Base-by-base conservation (phyloP, 2,113 vertebrate species). In the Pardalotus punctatus region DNA sequence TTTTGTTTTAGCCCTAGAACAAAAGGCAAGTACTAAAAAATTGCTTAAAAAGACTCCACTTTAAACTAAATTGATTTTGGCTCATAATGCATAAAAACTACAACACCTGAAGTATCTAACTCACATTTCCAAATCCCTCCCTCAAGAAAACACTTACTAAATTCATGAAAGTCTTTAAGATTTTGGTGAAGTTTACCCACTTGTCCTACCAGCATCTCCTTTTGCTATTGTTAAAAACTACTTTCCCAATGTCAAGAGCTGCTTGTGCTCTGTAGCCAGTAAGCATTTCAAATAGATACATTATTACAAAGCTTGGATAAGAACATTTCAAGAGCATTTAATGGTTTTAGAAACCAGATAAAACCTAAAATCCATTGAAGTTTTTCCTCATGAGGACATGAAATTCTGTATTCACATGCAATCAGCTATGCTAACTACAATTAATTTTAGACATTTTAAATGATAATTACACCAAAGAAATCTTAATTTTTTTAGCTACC, bases 401-500 rank as follows among this genome's bases (percentile, higher is more conserved):
- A 91, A 93, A 80, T 65, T 58, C 57, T 58, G 29, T 33, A 57
- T 77, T 76, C 43, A 24, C 27, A 65, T 4, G 35, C 61, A 31
- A 67, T 56, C n/a, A 77, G 72, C 54, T 79, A 48, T 3, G 3
- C 51, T 73, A 94, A 81, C 56, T 78, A 28, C 24, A 64, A n/a
- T 58, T 83, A 51, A 76, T 58, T 38, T 69, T 29, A 35, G 36
- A 20, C 33, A 92, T 57, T 86, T 84, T 61, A 86, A 74, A 86
- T 86, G 0, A 88, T 54, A 88, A 81, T 57, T 76, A 69, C 17
- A 40, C 22, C 38, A 69, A 71, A 92, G 17, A 73, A 36, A 83
- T 45, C 87, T 69, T 60, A 57, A 33, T 36, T 51, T 62, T 94
- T 94, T 94, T 82, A 96, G 95, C 76, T 94, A 86, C 79, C 12